Percentiles rank a stretch among this genome's conserved stretches.
Conservation (phyloP, 2,888 invertebrate species). For the Mythimna vitellina region DNA sequence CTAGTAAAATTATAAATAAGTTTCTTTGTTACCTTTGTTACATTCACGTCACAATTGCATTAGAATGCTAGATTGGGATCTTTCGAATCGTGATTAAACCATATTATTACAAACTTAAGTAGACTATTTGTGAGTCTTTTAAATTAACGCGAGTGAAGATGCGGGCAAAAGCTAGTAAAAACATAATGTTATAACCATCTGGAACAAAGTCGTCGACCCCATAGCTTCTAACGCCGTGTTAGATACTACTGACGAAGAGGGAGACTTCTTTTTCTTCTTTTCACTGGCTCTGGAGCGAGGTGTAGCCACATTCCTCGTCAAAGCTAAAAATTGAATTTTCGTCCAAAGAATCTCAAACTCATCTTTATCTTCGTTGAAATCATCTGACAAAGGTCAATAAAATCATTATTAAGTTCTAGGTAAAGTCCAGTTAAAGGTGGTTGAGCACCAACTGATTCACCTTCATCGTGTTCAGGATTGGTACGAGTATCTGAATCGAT, state of each 20-base stretch:
- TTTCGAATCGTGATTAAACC: no score
- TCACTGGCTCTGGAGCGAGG: slow-evolving; percentile 82
- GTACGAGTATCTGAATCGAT: slow-evolving; percentile 53
- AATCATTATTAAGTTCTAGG: neutral
- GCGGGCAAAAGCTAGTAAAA: neutral
- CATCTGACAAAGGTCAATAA: slow-evolving; percentile 64
- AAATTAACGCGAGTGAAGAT: no score
- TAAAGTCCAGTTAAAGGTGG: neutral
- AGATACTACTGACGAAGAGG: slow-evolving; percentile 74
- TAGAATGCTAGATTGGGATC: no score
- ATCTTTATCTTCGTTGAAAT: slow-evolving; percentile 73
- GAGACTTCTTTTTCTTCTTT: slow-evolving; percentile 81
- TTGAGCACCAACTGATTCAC: slow-evolving; percentile 56
- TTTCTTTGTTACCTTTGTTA: no score
- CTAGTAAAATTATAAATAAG: no score
- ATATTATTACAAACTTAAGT: no score
- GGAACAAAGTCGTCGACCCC: slow-evolving; percentile 83
- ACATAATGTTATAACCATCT: slow-evolving; percentile 72
- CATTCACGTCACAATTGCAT: no score
- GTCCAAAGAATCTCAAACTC: slow-evolving; percentile 78
- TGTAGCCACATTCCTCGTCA: slow-evolving; percentile 75
- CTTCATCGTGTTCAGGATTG: slow-evolving; percentile 70
- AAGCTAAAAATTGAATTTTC: slow-evolving; percentile 78
- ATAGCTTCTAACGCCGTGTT: slow-evolving; percentile 73
- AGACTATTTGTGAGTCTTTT: no score